These are phyloP conservation scores for Trematocara variabile DNA, from an alignment of 2,113 vertebrate genomes.

Conservation along the genomic window DNA sequence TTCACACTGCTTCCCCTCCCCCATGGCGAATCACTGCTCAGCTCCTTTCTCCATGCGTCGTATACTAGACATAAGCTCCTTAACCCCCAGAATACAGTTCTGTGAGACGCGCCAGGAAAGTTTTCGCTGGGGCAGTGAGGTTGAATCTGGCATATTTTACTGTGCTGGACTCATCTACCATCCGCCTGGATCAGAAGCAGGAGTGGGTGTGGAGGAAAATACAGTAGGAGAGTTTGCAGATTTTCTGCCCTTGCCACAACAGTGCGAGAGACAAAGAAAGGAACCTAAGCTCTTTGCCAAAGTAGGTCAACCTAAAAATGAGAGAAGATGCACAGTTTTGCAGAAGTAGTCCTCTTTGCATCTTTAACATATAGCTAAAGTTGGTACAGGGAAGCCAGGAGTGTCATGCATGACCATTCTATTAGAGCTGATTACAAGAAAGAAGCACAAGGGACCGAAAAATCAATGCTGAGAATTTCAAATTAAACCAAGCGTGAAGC, in stretches of 20 bases:
- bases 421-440: constrained; percentile 46
- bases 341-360: constrained; percentile 12
- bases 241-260: constrained; percentile 42
- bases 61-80: constrained; percentile 69
- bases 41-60: constrained; percentile 37
- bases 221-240: constrained; percentile 33
- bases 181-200: constrained; percentile 5
- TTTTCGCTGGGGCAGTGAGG: constrained; percentile 41
- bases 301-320: constrained; percentile 63
- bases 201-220: constrained; percentile 16
- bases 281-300: constrained; percentile 36
- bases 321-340: background rate
- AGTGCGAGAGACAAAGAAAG: constrained; percentile 52
- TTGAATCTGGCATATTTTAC: constrained; percentile 44
- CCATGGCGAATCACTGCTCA: constrained; percentile 51
- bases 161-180: constrained; percentile 12
- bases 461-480: constrained; percentile 79
- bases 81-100: constrained; percentile 61
- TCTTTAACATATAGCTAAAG: constrained; percentile 5
- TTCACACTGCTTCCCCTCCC: constrained; percentile 5
- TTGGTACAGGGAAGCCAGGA: constrained; percentile 1
- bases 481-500: constrained; percentile 72
- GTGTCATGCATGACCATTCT: constrained; percentile 48
- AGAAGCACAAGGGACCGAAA: constrained; percentile 40
- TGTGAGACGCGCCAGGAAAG: constrained; percentile 45